Percentiles rank a stretch among this genome's conserved stretches.
phyloP scores from a whole-genome alignment of 2,888 invertebrate species.

The Pomacea canaliculata region DNA sequence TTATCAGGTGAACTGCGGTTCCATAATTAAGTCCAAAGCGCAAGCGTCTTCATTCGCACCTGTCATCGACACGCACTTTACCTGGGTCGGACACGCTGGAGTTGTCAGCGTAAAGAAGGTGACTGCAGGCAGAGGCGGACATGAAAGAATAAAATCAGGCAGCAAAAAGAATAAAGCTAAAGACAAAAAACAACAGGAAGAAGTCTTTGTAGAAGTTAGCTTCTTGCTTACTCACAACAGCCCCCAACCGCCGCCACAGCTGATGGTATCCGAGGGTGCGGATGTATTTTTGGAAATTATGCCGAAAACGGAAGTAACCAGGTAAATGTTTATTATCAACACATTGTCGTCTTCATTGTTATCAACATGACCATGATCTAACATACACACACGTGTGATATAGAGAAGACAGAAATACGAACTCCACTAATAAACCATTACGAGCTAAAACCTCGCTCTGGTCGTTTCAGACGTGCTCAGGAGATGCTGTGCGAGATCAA shows the following conservation, averaged over 20 bases:
- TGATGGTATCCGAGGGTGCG: not conserved
- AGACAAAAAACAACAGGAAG: not conserved
- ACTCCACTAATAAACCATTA: not conserved
- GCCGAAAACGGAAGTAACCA: too few species aligned
- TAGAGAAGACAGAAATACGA: too few species aligned
- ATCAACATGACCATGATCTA: too few species aligned
- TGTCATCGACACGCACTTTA: slow-evolving; percentile 6
- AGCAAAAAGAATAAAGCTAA: not conserved
- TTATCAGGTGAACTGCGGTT: not conserved
- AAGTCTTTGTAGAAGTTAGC: not conserved
- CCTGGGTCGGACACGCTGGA: slow-evolving; percentile 17
- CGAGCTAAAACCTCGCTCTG: too few species aligned
- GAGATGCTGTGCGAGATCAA: slow-evolving; percentile 2
- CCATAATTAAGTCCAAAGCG: not conserved
- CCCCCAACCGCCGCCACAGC: slow-evolving; percentile 5
- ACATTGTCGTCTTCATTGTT: too few species aligned
- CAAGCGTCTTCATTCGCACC: not conserved
- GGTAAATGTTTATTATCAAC: too few species aligned
- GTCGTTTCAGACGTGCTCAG: slow-evolving; percentile 12
- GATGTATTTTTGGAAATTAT: too few species aligned
- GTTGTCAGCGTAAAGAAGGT: not conserved
- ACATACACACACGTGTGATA: too few species aligned
- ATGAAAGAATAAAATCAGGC: too few species aligned
- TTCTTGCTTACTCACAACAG: slow-evolving; percentile 5
- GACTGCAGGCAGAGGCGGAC: too few species aligned